Base-by-base conservation (phyloP, 2,113 vertebrate species). In the Ornithorhynchus anatinus region DNA sequence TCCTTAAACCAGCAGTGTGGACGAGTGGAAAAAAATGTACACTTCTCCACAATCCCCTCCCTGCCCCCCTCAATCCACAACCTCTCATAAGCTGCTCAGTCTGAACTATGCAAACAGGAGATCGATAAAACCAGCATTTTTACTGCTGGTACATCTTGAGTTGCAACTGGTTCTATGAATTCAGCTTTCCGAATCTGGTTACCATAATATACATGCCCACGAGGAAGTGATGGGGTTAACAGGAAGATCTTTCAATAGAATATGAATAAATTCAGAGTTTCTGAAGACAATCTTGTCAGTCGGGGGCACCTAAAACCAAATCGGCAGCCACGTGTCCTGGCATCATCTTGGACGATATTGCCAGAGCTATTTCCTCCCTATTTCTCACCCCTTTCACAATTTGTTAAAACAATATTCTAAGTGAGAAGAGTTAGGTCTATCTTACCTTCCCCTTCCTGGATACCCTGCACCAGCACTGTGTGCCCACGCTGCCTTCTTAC, bases 251-350 rank as follows among this genome's bases (percentile, higher is more conserved):
- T n/a, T n/a, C n/a, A 81, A 52, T 33, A 74, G 44, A 48, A 75
- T 23, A 50, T 16, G 16, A 33, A 77, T 7, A 75, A 32, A 39
- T 65, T 50, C 33, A 66, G 42, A 77, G 50, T 44, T 42, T 63
- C 7, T 80, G 35, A 38, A 79, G 65, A 80, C 33, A 27, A 33
- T 59, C 51, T 63, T 59, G 68, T 77, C 65, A 69, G 62, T 14
- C 22, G 68, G 69, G 76, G 56, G 10, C 47, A 59, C 35, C 47
- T n/a, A n/a, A 73, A 50, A 17, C 20, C 59, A 71, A 36, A 40
- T 1, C 64, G 38, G 31, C 15, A n/a, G 15, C 68, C 57, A 69
- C 22, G 60, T n/a, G 68, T 56, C 61, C 8, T 39, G 25, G 53
- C 9, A 47, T 51, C 47, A 45, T 47, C 7, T 66, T 29, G 39